Conservation (phyloP, 1,140 invertebrate genomes). For the Cyclargus thomasi region DNA sequence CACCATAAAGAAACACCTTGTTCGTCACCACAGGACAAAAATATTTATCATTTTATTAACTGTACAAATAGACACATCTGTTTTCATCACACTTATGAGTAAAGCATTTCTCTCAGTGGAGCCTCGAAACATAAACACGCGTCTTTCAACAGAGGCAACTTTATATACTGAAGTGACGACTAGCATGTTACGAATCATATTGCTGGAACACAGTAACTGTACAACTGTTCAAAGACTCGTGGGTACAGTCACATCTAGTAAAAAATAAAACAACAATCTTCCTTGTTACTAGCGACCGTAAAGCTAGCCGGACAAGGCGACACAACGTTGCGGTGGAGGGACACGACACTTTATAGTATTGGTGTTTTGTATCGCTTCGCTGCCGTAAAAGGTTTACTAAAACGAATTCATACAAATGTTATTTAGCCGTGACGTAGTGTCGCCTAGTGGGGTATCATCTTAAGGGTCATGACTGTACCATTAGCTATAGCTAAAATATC, state of each 20-base stretch:
- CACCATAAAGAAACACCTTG: slow-evolving; percentile 18
- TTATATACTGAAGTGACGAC: not conserved
- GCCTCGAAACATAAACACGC: not conserved
- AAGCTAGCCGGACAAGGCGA: no score
- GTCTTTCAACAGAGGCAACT: not conserved
- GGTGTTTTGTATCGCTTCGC: no score
- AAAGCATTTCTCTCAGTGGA: not conserved
- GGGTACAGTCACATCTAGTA: not conserved
- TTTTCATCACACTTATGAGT: not conserved
- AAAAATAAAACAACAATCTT: not conserved
- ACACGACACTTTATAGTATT: not conserved
- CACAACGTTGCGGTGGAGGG: no score
- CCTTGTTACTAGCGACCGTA: not conserved
- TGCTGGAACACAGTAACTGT: not conserved
- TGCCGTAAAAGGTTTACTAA: no score
- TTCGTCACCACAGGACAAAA: no score
- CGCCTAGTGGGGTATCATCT: no score
- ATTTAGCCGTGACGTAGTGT: no score
- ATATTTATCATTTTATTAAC: not conserved
- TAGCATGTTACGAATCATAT: not conserved
- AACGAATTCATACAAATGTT: no score
- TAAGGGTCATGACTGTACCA: not conserved
- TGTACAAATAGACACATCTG: not conserved
- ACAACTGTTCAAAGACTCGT: not conserved
- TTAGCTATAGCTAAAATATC: not conserved